These are phyloP conservation scores for Syrmaticus mikado DNA, from an alignment of 2,113 vertebrate species.

Conservation along the genomic window DNA sequence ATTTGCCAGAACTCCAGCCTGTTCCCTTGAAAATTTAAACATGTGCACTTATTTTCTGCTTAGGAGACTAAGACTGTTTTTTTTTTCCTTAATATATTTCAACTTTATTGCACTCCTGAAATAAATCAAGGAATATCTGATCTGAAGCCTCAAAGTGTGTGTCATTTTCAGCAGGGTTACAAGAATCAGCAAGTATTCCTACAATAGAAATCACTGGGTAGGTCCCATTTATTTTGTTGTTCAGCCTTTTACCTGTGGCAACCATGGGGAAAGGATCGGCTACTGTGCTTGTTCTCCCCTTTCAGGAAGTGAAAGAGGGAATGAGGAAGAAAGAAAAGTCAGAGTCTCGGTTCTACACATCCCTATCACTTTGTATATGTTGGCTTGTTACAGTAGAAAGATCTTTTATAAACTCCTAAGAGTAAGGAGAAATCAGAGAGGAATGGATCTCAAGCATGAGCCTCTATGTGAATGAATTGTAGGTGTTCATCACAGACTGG, in stretches of 20 bases:
- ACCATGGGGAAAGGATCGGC: background rate
- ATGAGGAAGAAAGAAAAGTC: background rate
- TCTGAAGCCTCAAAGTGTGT: background rate
- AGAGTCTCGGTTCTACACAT: background rate
- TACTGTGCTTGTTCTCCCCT: background rate
- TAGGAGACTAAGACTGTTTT: background rate
- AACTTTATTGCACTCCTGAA: background rate
- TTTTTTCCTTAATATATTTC: background rate
- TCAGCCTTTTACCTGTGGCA: background rate
- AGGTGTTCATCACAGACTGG: background rate
- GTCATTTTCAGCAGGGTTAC: conserved; percentile 13
- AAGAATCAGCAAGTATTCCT: conserved; percentile 3
- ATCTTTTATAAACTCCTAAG: background rate
- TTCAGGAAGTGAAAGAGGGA: background rate
- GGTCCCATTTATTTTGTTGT: background rate
- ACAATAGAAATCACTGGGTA: background rate
- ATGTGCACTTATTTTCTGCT: background rate
- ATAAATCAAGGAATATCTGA: background rate
- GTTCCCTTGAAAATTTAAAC: conserved; percentile 11
- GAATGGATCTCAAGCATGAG: background rate
- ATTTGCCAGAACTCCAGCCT: background rate
- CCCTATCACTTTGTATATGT: background rate
- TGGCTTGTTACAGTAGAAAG: background rate
- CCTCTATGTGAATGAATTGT: background rate
- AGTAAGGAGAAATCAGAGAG: background rate